phyloP scores from a whole-genome alignment of 2,797 vertebrate species.

The Gallirallus australis region DNA sequence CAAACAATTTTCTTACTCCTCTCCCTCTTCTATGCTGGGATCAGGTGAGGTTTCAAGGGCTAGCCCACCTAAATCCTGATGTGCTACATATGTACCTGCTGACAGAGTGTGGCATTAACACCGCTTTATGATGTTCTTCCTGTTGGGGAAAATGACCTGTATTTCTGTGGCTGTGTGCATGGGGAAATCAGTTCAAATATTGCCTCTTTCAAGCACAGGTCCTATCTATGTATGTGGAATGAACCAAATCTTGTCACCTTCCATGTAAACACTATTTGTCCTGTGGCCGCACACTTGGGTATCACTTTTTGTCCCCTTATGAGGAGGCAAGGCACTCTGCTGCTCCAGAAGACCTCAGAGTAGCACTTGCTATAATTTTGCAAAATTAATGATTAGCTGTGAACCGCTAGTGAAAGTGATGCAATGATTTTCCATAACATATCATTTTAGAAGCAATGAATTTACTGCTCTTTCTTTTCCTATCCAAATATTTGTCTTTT shows the following conservation, averaged over 20 bases:
- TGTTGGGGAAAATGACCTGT: background rate
- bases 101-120: background rate
- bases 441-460: slow-evolving; percentile 30
- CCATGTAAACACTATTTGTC: background rate
- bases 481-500: slow-evolving; percentile 66
- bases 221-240: background rate
- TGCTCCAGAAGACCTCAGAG: background rate
- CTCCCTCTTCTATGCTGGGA: background rate
- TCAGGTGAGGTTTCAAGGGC: background rate
- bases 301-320: background rate
- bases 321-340: background rate
- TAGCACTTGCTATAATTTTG: slow-evolving; percentile 17
- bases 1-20: background rate
- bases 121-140: background rate
- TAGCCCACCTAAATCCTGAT: background rate
- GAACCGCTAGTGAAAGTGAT: slow-evolving; percentile 34
- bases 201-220: background rate
- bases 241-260: background rate
- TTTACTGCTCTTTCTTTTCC: slow-evolving; percentile 40
- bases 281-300: background rate
- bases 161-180: background rate
- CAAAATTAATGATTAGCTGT: slow-evolving; percentile 55
- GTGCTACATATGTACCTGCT: background rate
- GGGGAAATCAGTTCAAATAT: background rate
- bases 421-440: slow-evolving; percentile 55